These are phyloP conservation scores for Bubalus kerabau DNA, from an alignment of 2,113 vertebrate genomes.

Conservation along the genomic window DNA sequence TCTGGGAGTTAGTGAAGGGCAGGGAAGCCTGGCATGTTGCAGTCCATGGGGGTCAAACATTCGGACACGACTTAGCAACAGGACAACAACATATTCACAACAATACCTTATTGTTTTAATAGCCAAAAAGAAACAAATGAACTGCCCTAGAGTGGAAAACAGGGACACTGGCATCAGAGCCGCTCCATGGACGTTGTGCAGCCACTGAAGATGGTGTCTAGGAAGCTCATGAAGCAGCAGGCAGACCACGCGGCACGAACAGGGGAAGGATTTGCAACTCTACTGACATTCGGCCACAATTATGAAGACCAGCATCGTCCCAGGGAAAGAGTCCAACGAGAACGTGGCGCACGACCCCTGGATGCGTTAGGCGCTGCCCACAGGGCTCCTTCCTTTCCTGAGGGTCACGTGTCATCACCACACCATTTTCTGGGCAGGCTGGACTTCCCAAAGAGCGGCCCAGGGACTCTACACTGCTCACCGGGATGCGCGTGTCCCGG, in stretches of 20 bases:
- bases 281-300: fast-evolving
- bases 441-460: fast-evolving
- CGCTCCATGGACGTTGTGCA: fast-evolving
- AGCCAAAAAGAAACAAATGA: neutral
- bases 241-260: fast-evolving
- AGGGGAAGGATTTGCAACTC: fast-evolving
- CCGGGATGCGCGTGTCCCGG: fast-evolving
- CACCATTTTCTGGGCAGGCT: fast-evolving
- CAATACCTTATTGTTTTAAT: neutral
- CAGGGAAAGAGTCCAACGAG: fast-evolving
- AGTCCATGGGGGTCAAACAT: neutral
- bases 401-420: fast-evolving
- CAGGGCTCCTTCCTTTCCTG: fast-evolving
- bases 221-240: neutral
- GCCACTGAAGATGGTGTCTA: fast-evolving
- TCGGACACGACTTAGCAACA: neutral
- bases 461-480: fast-evolving
- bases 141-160: fast-evolving
- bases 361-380: fast-evolving
- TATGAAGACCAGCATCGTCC: fast-evolving
- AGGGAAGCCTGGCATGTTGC: neutral
- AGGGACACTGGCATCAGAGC: neutral
- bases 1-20: neutral
- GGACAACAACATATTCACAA: neutral
- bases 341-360: fast-evolving